Base-by-base conservation (phyloP, 2,888 invertebrate genomes). In the Ernsta delagoae region DNA sequence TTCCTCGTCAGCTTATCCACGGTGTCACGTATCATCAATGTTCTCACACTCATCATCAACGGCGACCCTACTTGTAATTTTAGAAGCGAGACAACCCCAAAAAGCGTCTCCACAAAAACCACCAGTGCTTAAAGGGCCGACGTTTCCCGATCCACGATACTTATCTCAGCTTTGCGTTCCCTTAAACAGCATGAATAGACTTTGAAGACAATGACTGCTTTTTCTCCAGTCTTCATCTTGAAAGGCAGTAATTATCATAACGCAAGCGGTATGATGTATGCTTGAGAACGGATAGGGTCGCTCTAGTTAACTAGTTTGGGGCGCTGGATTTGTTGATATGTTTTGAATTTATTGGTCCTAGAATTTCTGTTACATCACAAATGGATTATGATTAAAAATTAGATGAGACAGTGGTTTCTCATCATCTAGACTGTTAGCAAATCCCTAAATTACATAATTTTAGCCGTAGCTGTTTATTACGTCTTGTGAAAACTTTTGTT, bases 81-180 rank as follows among this genome's bases (percentile, higher is more conserved):
- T 41, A 70, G 66, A 66, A 59, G 64, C 24, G 31, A 31, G 45
- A 43, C 61, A 45, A 50, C 61, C 57, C 62, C 63, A 36, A 63
- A 68, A 45, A 62, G 59, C 50, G 61, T 16, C 36, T 45, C 57
- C 61, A 68, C 68, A 70, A 70, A 63, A 68, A 63, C 61, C 72
- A 66, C 39, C 70, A 59, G 69, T 78, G 74, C 78, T 79, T 79
- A 81, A 79, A 79, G 59, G 45, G 11, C 59, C 31, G 8, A 9
- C 70, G 67, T 72, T 84, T 87, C 86, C 88, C 87, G 88, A 86
- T 81, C 83, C 80, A 70, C 78, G 86, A 87, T 87, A 88, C 84
- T 88, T 87, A 89, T 90, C 88, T 81, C 83, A 82, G 83, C 83
- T 89, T 89, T 90, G 90, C 88, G 83, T 86, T 79, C 78, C 92